These are phyloP conservation scores for Tryphoninae sp. DNA, from an alignment of 2,888 invertebrate genomes.

Conservation along the genomic window DNA sequence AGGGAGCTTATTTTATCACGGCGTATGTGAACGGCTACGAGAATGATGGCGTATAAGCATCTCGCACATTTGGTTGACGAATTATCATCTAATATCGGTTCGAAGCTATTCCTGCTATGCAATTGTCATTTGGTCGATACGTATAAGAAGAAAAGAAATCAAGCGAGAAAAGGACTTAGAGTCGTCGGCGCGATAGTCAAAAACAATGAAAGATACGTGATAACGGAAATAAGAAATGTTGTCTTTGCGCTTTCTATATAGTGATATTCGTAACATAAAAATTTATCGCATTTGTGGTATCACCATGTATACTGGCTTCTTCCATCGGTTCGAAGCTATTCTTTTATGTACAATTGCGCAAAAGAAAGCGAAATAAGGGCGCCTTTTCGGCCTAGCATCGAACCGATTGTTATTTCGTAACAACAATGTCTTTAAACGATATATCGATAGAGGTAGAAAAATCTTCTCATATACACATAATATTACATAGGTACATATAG, in stretches of 20 bases:
- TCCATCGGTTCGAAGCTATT: constrained; percentile 1
- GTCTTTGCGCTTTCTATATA: neutral
- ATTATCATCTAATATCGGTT: neutral
- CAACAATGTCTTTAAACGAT: constrained; percentile 35
- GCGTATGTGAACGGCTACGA: neutral
- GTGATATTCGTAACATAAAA: neutral
- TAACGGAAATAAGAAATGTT: neutral
- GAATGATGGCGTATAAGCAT: neutral
- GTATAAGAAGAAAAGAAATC: neutral
- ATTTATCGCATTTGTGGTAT: neutral
- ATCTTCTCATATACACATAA: constrained; percentile 62
- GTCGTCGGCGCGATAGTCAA: neutral
- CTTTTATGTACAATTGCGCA: constrained; percentile 22
- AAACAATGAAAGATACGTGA: neutral
- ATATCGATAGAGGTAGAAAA: constrained; percentile 61
- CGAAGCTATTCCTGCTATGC: constrained; percentile 10
- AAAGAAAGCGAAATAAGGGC: constrained; percentile 15
- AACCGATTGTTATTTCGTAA: constrained; percentile 25
- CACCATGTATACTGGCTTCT: neutral
- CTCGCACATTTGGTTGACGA: neutral
- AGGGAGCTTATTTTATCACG: neutral
- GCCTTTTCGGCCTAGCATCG: constrained; percentile 2
- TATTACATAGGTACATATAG: constrained; percentile 62
- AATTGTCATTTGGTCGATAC: neutral
- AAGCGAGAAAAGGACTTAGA: neutral